Conservation (phyloP, 2,797 vertebrate genomes). For the Bovichtus diacanthus region DNA sequence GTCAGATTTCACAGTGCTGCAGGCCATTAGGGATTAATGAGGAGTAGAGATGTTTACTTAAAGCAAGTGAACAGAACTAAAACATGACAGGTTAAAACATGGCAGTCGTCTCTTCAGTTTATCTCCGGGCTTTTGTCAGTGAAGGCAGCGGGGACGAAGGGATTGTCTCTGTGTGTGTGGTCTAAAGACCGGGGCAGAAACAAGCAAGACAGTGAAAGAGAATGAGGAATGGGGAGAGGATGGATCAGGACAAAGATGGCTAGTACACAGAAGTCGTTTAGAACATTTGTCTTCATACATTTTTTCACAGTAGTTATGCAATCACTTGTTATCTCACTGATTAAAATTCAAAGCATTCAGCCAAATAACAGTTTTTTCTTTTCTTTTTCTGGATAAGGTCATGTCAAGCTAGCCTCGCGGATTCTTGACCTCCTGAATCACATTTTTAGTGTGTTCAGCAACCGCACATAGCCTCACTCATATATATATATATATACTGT, state of each 20-base stretch:
- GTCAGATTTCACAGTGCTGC: constrained; percentile 43
- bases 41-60: constrained; percentile 70
- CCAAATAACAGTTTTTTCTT: not conserved
- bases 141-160: constrained; percentile 28
- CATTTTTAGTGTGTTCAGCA: not conserved
- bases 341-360: constrained; percentile 12
- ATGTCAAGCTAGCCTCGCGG: not conserved
- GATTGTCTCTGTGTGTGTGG: constrained; percentile 63
- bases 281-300: not conserved
- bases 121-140: constrained; percentile 68
- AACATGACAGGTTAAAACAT: constrained; percentile 74
- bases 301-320: not conserved
- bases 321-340: not conserved
- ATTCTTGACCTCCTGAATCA: constrained; percentile 7
- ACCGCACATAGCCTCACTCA: not conserved
- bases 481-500: no score
- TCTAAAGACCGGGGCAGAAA: constrained; percentile 33
- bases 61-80: constrained; percentile 60
- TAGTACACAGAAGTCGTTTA: not conserved
- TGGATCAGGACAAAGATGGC: constrained; percentile 27
- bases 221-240: constrained; percentile 22
- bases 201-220: constrained; percentile 11
- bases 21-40: constrained; percentile 64
- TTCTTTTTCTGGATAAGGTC: no score
- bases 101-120: constrained; percentile 56